Evolutionary conservation across 2,888 invertebrate species (phyloP).

Genomic region (Maniola hyperantus): DNA sequence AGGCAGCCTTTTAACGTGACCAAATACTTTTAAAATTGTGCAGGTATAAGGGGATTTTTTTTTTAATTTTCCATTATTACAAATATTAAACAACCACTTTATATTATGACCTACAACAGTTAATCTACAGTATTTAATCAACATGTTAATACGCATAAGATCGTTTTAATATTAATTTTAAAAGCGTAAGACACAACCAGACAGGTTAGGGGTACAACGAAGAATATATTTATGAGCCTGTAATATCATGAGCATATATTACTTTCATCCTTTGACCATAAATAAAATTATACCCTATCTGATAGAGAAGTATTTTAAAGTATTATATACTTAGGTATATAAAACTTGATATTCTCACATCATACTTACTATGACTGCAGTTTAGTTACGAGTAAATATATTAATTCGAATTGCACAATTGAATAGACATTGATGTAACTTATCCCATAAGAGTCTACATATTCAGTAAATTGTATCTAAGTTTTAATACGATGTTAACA

Average conservation of each 20-base stretch:
- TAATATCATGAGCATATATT: neutral
- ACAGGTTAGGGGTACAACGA: constrained; percentile 15
- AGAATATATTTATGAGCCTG: constrained; percentile 17
- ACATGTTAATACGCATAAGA: constrained; percentile 41
- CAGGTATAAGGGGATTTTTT: constrained; percentile 45
- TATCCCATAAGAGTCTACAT: neutral
- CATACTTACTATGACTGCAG: neutral
- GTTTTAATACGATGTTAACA: neutral
- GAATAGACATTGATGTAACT: neutral
- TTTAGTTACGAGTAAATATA: neutral
- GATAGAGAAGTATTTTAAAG: neutral
- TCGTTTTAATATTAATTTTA: constrained; percentile 30
- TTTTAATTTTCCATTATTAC: constrained; percentile 42
- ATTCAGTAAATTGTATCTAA: neutral
- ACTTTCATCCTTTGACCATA: neutral
- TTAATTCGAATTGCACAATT: neutral
- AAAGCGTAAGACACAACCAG: constrained; percentile 42
- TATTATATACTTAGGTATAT: too few relatives aligned
- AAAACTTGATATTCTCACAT: too few relatives aligned
- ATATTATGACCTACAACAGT: constrained; percentile 40
- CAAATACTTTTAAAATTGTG: constrained; percentile 57
- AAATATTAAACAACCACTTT: constrained; percentile 52
- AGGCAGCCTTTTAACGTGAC: constrained; percentile 61
- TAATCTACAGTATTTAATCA: constrained; percentile 25
- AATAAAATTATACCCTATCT: neutral